Base-by-base conservation (phyloP, 2,797 vertebrate genomes). In the Myoxocephalus aenaeus region DNA sequence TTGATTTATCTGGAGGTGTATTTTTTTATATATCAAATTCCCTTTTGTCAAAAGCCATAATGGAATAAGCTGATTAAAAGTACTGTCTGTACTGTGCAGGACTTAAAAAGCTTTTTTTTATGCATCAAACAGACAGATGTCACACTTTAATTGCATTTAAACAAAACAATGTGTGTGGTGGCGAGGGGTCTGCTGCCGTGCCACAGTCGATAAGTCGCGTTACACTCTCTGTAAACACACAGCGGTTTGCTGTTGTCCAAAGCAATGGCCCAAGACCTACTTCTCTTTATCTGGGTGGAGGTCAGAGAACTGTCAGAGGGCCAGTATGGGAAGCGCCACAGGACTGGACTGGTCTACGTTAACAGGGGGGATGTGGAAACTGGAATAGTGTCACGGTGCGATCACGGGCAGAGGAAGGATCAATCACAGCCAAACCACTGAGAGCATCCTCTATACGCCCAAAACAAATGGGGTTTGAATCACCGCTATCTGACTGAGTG, bases 371-470 rank as follows among this genome's bases (percentile, higher is more conserved):
- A 83, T 87, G 88, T 94, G 87, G 92, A 94, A 93, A 93, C 86
- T 93, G 89, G 85, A 92, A 87, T 83, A 46, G 83, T 87, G 86
- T 90, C 77, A 86, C 42, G 84, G 90, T 91, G 89, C 79, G 81
- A 92, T 91, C 87, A 88, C 75, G 71, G 88, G 87, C 90, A 88
- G 83, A 79, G 80, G 87, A 92, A 82, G 85, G 85, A 87, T 92
- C 85, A 58, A 71, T 93, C 84, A 84, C 79, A 82, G 92, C 93
- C 94, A 94, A 94, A 94, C 94, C 93, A 87, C 92, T 88, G 92
- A 90, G 91, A 92, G 91, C 88, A 89, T 94, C 90, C 84, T 89
- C 88, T 87, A 14, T 14, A 86, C 79, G 75, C 85, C 90, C 90
- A 90, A 92, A 90, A 87, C 89, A 90, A 91, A 92, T 83, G 86